These are phyloP conservation scores for Gadopsis bispinosus DNA, from an alignment of 2,797 vertebrate species.

Conservation along the genomic window DNA sequence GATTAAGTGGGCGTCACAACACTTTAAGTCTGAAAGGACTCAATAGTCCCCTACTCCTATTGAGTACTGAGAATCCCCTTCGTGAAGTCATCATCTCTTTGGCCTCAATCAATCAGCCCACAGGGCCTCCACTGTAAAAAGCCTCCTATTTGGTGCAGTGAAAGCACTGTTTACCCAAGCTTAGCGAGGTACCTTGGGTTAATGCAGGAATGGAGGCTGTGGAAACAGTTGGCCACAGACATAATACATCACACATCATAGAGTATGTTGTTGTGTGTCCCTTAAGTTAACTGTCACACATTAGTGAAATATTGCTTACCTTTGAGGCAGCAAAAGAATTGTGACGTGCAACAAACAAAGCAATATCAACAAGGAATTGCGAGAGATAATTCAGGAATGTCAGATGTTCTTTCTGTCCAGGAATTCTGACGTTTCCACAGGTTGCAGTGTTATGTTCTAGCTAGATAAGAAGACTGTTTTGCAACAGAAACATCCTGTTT, in stretches of 20 bases:
- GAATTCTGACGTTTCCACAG: constrained; percentile 27
- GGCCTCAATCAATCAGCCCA: constrained; percentile 68
- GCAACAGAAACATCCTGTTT: constrained; percentile 36
- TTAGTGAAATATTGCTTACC: constrained; percentile 2
- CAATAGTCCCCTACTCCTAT: constrained; percentile 55
- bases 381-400: constrained; percentile 57
- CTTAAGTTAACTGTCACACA: constrained; percentile 16
- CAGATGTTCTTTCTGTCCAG: constrained; percentile 17
- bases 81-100: constrained; percentile 68
- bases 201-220: constrained; percentile 57
- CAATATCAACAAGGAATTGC: constrained; percentile 29
- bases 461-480: constrained; percentile 33
- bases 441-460: constrained; percentile 31
- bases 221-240: constrained; percentile 49
- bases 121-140: constrained; percentile 68
- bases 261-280: constrained; percentile 21
- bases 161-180: constrained; percentile 76
- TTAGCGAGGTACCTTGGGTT: constrained; percentile 70
- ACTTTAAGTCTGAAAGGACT: constrained; percentile 67
- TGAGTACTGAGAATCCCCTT: constrained; percentile 64
- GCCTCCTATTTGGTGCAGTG: constrained; percentile 67
- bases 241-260: constrained; percentile 32
- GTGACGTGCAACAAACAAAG: constrained; percentile 35
- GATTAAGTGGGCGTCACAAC: constrained; percentile 71
- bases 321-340: constrained; percentile 20